Percentiles rank a stretch among this genome's conserved stretches.
Conservation (phyloP, 2,113 vertebrate species). For the Ancistrus triradiatus region DNA sequence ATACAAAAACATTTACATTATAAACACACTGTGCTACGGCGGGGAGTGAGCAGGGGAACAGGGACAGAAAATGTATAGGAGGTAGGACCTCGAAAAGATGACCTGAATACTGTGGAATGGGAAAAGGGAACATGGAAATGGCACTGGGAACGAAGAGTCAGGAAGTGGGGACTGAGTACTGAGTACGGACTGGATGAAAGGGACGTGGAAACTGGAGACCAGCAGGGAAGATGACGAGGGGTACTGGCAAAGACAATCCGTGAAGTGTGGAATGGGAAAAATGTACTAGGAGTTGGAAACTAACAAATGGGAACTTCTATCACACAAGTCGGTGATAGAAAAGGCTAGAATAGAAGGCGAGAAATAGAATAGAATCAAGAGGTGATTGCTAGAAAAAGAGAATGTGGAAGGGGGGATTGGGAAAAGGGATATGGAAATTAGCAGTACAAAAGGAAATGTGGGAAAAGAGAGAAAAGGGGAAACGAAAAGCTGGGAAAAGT, state of each 20-base stretch:
- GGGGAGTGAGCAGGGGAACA: conserved; percentile 1
- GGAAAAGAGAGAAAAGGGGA: not conserved
- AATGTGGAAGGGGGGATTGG: not conserved
- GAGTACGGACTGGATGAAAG: not conserved
- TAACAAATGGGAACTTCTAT: not conserved
- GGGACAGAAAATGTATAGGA: not conserved
- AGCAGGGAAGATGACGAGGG: too few relatives aligned
- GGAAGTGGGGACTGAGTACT: not conserved
- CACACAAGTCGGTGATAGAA: too few relatives aligned
- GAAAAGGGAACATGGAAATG: conserved; percentile 6
- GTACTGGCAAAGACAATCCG: too few relatives aligned
- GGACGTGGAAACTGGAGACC: not conserved
- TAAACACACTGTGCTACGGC: conserved; percentile 60
- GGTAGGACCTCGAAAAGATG: too few relatives aligned
- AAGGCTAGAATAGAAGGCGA: too few relatives aligned
- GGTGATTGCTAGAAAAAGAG: too few relatives aligned
- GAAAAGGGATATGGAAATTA: not conserved
- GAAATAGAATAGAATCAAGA: too few relatives aligned
- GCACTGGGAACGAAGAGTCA: not conserved
- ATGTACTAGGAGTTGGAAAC: not conserved
- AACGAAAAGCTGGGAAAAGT: not conserved
- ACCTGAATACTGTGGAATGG: too few relatives aligned
- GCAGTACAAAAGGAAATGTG: too few relatives aligned
- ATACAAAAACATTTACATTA: conserved; percentile 68
- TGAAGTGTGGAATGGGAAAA: too few relatives aligned